Evolutionary conservation across 2,888 invertebrate genomes (phyloP), one percentile per base, ranked within the genome.

Genomic region (Xylocampa areola): DNA sequence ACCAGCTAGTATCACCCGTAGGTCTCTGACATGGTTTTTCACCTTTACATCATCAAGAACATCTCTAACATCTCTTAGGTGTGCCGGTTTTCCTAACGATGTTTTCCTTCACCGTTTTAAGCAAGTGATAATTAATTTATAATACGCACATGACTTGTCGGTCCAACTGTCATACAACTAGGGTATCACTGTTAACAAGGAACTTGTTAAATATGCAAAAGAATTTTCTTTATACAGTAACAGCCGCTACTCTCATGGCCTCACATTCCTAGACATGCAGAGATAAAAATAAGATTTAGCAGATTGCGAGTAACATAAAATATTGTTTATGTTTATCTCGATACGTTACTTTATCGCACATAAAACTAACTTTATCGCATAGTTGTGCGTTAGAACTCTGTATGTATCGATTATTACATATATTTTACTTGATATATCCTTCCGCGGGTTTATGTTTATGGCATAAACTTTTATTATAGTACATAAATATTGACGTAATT

Each of bases 251-350:
- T 47, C 21, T 63, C 29, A 32, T 30, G 40, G 65, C 68, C 43
- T 13, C 23, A 59, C 65, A 75, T 75, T 71, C 75, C 53, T 49
- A 62, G 61, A 60, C 70, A 58, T 57, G 51, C 70, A 73, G 73
- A 81, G 81, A 89, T 91, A 91, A 90, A 91, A 88, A 85, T 86
- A 85, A 88, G 88, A 90, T 91, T 88, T 86, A 86, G 87, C 88
- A 89, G 90, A 91, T 90, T 89, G 87, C 87, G 76, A 79, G 76
- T 79, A 76, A 80, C 88, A 90, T 93, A 91, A 92, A 93, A 91
- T 89, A 92, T 90, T 87, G 88, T 92, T 90, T 91, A 92, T 88
- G 87, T 88, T 86, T 85, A 89, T 89, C 85, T 82, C 82, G 79
- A 86, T 87, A 86, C 81, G 85, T 87, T 85, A 84, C 79, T 90